These are phyloP conservation scores for Acronicta leporina DNA, from an alignment of 2,888 invertebrate species.

Conservation along the genomic window DNA sequence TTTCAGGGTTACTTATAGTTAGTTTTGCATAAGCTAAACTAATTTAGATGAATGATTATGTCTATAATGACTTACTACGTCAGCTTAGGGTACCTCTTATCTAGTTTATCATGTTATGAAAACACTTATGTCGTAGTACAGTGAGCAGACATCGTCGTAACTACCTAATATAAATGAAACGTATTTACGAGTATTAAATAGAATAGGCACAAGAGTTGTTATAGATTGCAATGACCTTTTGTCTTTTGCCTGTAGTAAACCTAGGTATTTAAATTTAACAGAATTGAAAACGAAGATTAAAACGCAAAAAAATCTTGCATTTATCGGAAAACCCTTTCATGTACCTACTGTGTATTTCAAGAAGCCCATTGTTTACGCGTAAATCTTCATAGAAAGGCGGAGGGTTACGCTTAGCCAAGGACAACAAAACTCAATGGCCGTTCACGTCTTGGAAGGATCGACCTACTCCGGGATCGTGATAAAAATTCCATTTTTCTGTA, in stretches of 20 bases:
- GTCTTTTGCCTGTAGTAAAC: too few species aligned
- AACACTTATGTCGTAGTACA: slow-evolving; percentile 2
- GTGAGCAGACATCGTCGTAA: slow-evolving; percentile 2
- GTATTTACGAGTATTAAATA: slow-evolving; percentile 1
- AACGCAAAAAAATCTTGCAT: too few species aligned
- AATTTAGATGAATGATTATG: slow-evolving; percentile 14
- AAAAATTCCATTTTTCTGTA: background rate
- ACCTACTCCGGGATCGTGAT: background rate
- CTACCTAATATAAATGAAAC: slow-evolving; percentile 22
- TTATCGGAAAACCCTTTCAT: too few species aligned
- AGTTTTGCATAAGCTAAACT: slow-evolving; percentile 3
- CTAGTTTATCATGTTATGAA: slow-evolving; percentile 11
- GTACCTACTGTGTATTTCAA: too few species aligned
- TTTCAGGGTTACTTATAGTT: slow-evolving; percentile 6
- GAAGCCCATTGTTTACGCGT: background rate
- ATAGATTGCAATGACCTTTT: too few species aligned
- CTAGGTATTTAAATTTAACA: too few species aligned
- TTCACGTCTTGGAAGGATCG: background rate
- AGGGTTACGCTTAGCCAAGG: background rate
- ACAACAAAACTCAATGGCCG: background rate
- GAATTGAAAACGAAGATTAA: too few species aligned
- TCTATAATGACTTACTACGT: too few species aligned
- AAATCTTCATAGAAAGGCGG: background rate
- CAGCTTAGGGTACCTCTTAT: slow-evolving; percentile 5
- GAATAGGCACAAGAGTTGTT: background rate